Conservation (phyloP, 2,888 invertebrate species). For the Ophion ventricosus region DNA sequence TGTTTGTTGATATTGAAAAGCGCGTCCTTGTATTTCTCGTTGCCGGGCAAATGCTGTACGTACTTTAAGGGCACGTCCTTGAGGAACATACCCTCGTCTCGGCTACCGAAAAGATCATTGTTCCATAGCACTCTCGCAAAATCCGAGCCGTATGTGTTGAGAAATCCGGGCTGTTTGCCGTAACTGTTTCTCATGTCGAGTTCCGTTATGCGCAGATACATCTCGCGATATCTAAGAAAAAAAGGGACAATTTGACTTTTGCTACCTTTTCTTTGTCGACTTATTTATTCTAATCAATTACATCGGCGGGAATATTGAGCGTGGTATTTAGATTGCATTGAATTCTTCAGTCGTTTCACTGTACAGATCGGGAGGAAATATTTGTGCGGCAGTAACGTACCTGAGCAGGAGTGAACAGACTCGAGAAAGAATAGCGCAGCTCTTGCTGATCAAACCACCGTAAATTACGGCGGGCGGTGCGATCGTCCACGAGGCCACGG, state of each 20-base stretch:
- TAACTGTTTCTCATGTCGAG: constrained; percentile 51
- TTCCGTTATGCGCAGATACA: constrained; percentile 63
- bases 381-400: constrained; percentile 51
- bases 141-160: constrained; percentile 72
- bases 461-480: constrained; percentile 79
- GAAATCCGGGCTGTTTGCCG: constrained; percentile 56
- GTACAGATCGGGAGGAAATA: background rate
- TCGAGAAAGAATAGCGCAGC: constrained; percentile 74
- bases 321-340: background rate
- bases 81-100: constrained; percentile 70
- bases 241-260: constrained; percentile 14
- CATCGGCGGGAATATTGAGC: background rate
- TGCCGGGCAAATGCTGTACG: constrained; percentile 65
- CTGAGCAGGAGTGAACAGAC: constrained; percentile 76
- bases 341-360: background rate
- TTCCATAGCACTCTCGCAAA: constrained; percentile 75
- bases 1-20: constrained; percentile 76
- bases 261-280: background rate
- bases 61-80: constrained; percentile 67
- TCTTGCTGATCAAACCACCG: constrained; percentile 74
- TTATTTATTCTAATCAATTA: background rate
- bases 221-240: constrained; percentile 70
- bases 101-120: constrained; percentile 63
- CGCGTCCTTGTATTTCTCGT: constrained; percentile 62
- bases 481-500: constrained; percentile 73